These are phyloP conservation scores for Paraplagusia blochii DNA, from an alignment of 2,113 vertebrate genomes.

Conservation along the genomic window DNA sequence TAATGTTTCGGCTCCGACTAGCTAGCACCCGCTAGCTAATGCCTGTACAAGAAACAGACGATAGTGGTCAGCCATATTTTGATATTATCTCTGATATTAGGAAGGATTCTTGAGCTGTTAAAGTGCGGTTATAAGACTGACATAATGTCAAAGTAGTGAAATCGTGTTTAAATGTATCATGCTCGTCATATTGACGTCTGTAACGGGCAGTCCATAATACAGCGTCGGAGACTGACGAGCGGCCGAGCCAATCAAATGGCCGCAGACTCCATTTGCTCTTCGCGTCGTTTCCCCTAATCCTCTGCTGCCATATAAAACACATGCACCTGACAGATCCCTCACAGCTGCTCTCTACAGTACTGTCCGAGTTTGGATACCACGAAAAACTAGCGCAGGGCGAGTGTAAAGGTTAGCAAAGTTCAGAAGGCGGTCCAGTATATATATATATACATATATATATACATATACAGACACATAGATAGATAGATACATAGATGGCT, in stretches of 20 bases:
- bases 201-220: constrained; percentile 33
- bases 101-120: neutral
- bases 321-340: constrained; percentile 46
- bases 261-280: constrained; percentile 69
- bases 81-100: constrained; percentile 8
- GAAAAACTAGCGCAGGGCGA: neutral
- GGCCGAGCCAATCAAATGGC: constrained; percentile 53
- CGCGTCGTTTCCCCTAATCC: constrained; percentile 50
- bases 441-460: too few species aligned
- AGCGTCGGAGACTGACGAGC: constrained; percentile 49
- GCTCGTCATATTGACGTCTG: constrained; percentile 44
- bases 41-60: constrained; percentile 41
- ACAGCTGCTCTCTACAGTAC: neutral
- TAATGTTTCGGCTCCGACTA: constrained; percentile 6
- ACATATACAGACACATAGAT: too few species aligned
- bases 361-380: constrained; percentile 1
- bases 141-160: rapidly evolving
- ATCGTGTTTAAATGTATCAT: constrained; percentile 8
- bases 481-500: too few species aligned
- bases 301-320: constrained; percentile 37
- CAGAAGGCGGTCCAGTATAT: neutral
- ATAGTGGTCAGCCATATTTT: constrained; percentile 57
- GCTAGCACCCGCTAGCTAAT: constrained; percentile 36
- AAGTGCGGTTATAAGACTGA: neutral
- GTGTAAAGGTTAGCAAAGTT: neutral